Percentiles rank a stretch among this genome's conserved stretches.
phyloP scores from a whole-genome alignment of 2,113 vertebrate genomes.

The Solenodon paradoxus region DNA sequence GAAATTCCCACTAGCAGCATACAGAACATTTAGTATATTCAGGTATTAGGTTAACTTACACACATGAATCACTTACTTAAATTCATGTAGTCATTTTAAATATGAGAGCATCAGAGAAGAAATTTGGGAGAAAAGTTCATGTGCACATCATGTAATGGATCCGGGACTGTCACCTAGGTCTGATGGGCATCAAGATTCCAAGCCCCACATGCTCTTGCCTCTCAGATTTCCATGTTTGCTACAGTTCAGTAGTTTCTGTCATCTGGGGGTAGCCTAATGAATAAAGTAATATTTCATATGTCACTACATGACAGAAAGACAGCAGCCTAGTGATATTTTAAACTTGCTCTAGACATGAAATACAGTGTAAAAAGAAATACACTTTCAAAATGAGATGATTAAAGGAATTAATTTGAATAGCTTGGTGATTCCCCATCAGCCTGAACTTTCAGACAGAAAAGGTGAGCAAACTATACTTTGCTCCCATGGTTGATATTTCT shows the following conservation, averaged over 20 bases:
- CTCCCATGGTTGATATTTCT: not conserved
- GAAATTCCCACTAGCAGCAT: not conserved
- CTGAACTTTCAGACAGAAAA: constrained; percentile 6
- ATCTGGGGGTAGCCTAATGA: not conserved
- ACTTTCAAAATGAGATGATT: constrained; percentile 55
- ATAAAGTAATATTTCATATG: constrained; percentile 20
- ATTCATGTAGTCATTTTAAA: constrained; percentile 21
- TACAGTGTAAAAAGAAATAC: not conserved
- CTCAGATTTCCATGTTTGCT: not conserved
- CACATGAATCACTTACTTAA: not conserved
- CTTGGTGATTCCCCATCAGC: not conserved
- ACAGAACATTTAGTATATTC: not conserved
- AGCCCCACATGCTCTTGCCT: not conserved
- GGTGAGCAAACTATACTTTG: not conserved
- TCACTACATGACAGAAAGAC: not conserved
- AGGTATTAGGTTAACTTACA: not conserved
- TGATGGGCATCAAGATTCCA: not conserved
- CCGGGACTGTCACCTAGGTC: not conserved
- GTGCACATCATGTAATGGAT: not conserved
- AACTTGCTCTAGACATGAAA: constrained; percentile 35
- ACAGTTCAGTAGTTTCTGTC: not conserved
- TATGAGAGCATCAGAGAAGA: not conserved
- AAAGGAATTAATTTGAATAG: constrained; percentile 50
- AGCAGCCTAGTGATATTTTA: constrained; percentile 23
- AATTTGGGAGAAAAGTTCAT: not conserved